Conservation (phyloP, 2,797 vertebrate genomes). For the Girardinus metallicus region DNA sequence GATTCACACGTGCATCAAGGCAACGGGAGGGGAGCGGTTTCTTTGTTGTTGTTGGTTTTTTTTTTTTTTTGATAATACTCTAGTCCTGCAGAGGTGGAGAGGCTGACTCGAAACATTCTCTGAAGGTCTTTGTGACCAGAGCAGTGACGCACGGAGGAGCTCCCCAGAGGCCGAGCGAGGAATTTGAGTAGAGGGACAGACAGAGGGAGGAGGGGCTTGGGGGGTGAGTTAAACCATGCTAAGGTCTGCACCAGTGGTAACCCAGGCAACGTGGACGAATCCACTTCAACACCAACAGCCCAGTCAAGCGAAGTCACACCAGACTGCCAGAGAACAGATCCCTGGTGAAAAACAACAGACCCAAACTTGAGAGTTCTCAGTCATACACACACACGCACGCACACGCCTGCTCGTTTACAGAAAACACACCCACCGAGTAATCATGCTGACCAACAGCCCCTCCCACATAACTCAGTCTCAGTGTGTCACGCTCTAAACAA, state of each 20-base stretch:
- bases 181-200: constrained; percentile 62
- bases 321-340: constrained; percentile 5
- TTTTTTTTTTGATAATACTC: constrained; percentile 33
- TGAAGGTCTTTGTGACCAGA: constrained; percentile 59
- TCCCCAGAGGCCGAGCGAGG: constrained; percentile 63
- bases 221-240: constrained; percentile 40
- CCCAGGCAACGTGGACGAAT: constrained; percentile 62
- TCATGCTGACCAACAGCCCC: constrained; percentile 1
- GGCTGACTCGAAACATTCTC: constrained; percentile 43
- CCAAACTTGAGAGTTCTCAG: neutral
- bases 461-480: neutral
- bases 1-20: constrained; percentile 26
- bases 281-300: constrained; percentile 53
- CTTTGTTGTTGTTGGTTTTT: neutral
- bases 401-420: neutral
- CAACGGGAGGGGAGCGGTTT: constrained; percentile 19
- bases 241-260: constrained; percentile 54
- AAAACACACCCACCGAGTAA: neutral
- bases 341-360: neutral
- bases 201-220: neutral
- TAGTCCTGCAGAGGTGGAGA: constrained; percentile 14
- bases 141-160: constrained; percentile 54
- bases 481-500: neutral
- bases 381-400: neutral
- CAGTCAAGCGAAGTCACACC: constrained; percentile 34